Base-by-base conservation (phyloP, 2,797 vertebrate species). In the Hyperoplus lanceolatus region DNA sequence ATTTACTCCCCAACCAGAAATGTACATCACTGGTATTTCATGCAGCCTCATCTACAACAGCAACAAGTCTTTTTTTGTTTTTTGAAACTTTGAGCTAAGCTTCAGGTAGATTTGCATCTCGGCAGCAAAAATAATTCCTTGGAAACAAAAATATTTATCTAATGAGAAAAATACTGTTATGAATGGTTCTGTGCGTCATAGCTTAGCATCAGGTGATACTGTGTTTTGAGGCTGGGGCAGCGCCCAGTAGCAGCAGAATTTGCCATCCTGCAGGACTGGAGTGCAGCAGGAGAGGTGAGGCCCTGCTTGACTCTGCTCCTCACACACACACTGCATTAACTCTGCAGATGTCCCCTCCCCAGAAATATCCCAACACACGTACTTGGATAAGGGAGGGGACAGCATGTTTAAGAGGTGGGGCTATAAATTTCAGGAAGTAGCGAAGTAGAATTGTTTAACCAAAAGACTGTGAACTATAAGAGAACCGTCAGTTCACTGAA, bases 321-420 rank as follows among this genome's bases (percentile, higher is more conserved):
- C 68, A 50, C 77, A 46, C 68, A 50, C 77, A 46, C 56, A 73
- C 89, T 89, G 86, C 90, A 77, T 85, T 89, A 87, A 80, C 86
- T 87, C 82, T 91, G 92, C 92, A 91, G 90, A 89, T 90, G 80
- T 87, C 86, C 81, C 80, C 74, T 82, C 75, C 86, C 69, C 62
- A 87, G 64, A 91, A 86, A 90, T 74, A 89, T 88, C 79, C 75
- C 74, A 75, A 84, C 65, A 66, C 58, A 48, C 81, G 67, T 53
- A 77, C 60, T 73, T 68, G 39, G 55, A 75, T 76, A 66, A 10
- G 71, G 56, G 64, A 63, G 75, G 59, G 51, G 46, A 62, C 43
- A 15, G 72, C 55, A 43, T 70, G 74, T 62, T 77, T 77, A 80
- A 78, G 70, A 73, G 74, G 53, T 29, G 42, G 21, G 15, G 65